Conservation (phyloP, 2,797 vertebrate genomes). For the Micrastur ruficollis region DNA sequence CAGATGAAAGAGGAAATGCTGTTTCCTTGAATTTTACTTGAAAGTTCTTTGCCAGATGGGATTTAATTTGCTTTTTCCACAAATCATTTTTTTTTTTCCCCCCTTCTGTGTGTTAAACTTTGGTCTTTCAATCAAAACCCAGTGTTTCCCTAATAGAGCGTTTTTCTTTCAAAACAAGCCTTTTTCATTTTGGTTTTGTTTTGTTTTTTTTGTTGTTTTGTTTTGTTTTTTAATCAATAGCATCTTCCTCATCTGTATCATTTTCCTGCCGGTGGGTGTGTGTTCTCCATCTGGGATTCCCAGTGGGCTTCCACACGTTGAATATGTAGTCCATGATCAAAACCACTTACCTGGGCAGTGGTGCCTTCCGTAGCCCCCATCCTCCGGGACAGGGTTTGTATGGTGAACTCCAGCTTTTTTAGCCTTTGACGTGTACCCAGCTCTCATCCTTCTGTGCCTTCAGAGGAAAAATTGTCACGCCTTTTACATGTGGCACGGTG, state of each 20-base stretch:
- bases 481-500: fast-evolving
- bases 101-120: not conserved
- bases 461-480: not conserved
- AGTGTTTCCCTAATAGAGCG: not conserved
- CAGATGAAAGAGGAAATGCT: conserved; percentile 70
- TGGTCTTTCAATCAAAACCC: not conserved
- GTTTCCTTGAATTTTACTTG: conserved; percentile 17
- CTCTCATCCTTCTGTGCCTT: not conserved
- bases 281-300: not conserved
- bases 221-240: not conserved
- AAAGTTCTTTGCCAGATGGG: not conserved
- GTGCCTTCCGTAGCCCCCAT: fast-evolving
- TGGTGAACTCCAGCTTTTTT: not conserved
- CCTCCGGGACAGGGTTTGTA: fast-evolving
- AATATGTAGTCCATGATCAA: conserved; percentile 29
- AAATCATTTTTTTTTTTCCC: not conserved
- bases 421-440: fast-evolving
- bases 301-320: not conserved
- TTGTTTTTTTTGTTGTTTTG: fast-evolving
- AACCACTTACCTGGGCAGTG: not conserved
- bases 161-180: not conserved
- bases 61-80: not conserved
- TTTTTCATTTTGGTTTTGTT: not conserved
- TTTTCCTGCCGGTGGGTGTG: not conserved
- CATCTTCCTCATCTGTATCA: not conserved